Conservation (phyloP, 2,113 vertebrate species). For the Gila orcuttii region DNA sequence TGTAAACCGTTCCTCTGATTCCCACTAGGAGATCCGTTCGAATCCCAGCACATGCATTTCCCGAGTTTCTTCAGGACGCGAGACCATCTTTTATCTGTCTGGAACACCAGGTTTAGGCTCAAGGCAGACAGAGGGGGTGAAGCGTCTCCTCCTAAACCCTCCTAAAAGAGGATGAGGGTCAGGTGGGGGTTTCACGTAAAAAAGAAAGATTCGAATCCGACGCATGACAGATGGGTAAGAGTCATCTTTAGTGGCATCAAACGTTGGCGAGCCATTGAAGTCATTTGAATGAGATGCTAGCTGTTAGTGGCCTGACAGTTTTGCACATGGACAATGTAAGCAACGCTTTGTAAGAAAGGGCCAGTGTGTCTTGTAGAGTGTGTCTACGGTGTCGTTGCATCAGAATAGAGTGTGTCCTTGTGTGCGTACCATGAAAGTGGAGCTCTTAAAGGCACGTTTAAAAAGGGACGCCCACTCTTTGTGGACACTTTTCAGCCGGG, state of each 20-base stretch:
- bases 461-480: constrained; percentile 81
- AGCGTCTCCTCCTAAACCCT: constrained; percentile 25
- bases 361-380: constrained; percentile 69
- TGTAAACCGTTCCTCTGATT: constrained; percentile 74
- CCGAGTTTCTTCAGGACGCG: constrained; percentile 52
- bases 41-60: constrained; percentile 71
- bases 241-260: constrained; percentile 58
- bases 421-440: constrained; percentile 76
- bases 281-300: constrained; percentile 60
- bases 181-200: constrained; percentile 36
- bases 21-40: constrained; percentile 70
- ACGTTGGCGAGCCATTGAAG: constrained; percentile 56
- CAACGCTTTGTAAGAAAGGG: constrained; percentile 48
- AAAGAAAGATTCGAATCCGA: constrained; percentile 24
- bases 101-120: constrained; percentile 28
- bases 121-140: constrained; percentile 2
- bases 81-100: constrained; percentile 31
- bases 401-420: constrained; percentile 72
- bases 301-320: constrained; percentile 59
- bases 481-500: constrained; percentile 77
- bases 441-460: constrained; percentile 78
- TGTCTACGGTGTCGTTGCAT: constrained; percentile 61
- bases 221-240: constrained; percentile 59
- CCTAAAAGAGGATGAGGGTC: constrained; percentile 1
- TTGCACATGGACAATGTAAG: constrained; percentile 60